Conservation (phyloP, 2,113 vertebrate species). For the Amia ocellicauda region DNA sequence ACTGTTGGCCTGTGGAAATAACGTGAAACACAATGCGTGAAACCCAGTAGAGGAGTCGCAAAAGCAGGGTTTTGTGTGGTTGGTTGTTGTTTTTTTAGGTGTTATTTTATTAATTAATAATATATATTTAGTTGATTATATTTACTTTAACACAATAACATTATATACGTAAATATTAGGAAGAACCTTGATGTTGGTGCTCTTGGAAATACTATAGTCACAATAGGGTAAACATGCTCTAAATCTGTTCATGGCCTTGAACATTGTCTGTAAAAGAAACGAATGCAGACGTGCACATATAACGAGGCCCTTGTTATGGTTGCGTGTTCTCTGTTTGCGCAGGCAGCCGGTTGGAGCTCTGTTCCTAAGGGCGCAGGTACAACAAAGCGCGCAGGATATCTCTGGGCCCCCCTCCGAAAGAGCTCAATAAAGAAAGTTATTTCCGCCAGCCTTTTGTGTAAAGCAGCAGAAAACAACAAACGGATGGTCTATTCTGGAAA, state of each 20-base stretch:
- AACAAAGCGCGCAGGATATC: slow-evolving; percentile 70
- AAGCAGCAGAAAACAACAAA: slow-evolving; percentile 84
- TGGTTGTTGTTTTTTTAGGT: not conserved
- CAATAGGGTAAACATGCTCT: no score
- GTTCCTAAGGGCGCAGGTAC: slow-evolving; percentile 58
- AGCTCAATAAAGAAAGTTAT: slow-evolving; percentile 88
- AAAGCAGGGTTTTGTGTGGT: not conserved
- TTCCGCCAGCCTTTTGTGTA: slow-evolving; percentile 91
- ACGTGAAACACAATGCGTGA: slow-evolving; percentile 5
- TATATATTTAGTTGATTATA: slow-evolving; percentile 14
- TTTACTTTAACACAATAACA: not conserved
- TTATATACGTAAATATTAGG: not conserved
- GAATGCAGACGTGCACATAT: not conserved
- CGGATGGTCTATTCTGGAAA: slow-evolving; percentile 88
- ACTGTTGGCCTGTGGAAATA: slow-evolving; percentile 36
- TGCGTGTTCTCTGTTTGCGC: slow-evolving; percentile 64
- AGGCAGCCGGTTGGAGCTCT: slow-evolving; percentile 65
- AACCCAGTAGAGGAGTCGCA: slow-evolving; percentile 17
- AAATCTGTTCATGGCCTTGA: no score
- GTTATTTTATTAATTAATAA: not conserved
- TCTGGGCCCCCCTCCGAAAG: slow-evolving; percentile 65
- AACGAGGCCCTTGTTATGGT: slow-evolving; percentile 37
- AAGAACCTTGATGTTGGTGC: no score
- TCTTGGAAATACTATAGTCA: no score
- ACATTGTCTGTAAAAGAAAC: not conserved